Evolutionary conservation across 2,113 vertebrate genomes (phyloP).

Genomic region (Drymodes brunneopygia): DNA sequence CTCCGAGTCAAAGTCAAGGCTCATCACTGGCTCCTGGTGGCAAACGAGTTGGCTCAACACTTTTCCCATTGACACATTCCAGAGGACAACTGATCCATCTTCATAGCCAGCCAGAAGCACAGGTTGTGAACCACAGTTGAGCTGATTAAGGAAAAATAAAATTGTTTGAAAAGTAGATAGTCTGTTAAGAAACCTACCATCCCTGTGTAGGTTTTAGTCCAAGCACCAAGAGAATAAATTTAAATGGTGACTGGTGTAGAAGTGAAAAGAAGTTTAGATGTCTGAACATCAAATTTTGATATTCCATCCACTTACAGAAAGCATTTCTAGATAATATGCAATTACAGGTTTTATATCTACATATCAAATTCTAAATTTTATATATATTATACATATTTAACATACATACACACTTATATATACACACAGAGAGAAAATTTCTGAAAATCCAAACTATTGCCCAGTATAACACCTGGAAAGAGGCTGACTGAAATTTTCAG

Average conservation of each 20-base stretch:
- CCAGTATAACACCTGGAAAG: background rate
- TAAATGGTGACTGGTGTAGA: background rate
- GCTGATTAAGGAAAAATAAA: constrained; percentile 62
- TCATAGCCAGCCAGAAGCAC: constrained; percentile 90
- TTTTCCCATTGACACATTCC: constrained; percentile 83
- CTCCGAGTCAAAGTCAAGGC: constrained; percentile 87
- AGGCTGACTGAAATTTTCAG: background rate
- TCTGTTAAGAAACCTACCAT: background rate
- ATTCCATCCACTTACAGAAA: background rate
- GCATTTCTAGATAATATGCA: background rate
- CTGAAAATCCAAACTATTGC: background rate
- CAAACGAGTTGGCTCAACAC: constrained; percentile 74
- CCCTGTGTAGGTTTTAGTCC: background rate
- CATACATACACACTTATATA: background rate
- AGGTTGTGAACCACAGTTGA: constrained; percentile 68
- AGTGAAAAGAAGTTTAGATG: background rate
- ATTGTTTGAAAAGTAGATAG: background rate
- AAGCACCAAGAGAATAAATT: background rate
- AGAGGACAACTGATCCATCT: constrained; percentile 88
- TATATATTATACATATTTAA: background rate
- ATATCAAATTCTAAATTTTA: background rate
- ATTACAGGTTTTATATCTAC: background rate
- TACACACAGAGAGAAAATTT: background rate
- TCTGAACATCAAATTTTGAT: background rate
- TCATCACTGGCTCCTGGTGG: constrained; percentile 90